Percentiles rank a stretch among this genome's conserved stretches.
Evolutionary conservation across 2,888 invertebrate species (phyloP).

Genomic region (Endotricha flammealis): DNA sequence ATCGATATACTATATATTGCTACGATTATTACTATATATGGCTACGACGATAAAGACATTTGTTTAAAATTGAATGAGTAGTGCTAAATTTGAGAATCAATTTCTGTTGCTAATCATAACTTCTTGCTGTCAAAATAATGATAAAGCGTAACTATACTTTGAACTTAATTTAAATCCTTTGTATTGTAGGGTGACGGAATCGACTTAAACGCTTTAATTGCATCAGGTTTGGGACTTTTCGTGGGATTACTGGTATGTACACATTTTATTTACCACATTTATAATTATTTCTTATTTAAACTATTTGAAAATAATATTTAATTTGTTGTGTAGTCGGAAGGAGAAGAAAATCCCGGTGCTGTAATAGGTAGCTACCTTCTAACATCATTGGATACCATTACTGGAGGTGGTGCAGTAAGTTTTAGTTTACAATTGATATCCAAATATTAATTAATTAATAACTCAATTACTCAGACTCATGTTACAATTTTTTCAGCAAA

Average conservation of each 20-base stretch:
- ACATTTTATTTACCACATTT: constrained; percentile 1
- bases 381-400: constrained; percentile 63
- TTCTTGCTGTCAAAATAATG: no score
- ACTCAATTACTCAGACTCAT: no score
- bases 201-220: constrained; percentile 61
- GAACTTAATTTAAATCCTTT: constrained; percentile 8
- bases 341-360: constrained; percentile 63
- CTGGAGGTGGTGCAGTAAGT: constrained; percentile 71
- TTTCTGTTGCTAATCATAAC: no score
- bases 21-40: no score
- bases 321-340: constrained; percentile 52
- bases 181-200: constrained; percentile 65
- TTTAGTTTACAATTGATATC: neutral
- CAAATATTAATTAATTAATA: neutral
- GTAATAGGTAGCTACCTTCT: constrained; percentile 60
- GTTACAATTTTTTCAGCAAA: constrained; percentile 46
- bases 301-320: constrained; percentile 4
- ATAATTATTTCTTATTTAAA: constrained; percentile 1
- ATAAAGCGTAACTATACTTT: no score
- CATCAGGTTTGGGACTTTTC: constrained; percentile 62
- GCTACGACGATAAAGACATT: no score
- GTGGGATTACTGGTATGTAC: constrained; percentile 62
- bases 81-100: no score
- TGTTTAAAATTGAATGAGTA: no score
- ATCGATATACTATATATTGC: no score